Base-by-base conservation (phyloP, 2,113 vertebrate species). In the Ivindomyrus marchei region DNA sequence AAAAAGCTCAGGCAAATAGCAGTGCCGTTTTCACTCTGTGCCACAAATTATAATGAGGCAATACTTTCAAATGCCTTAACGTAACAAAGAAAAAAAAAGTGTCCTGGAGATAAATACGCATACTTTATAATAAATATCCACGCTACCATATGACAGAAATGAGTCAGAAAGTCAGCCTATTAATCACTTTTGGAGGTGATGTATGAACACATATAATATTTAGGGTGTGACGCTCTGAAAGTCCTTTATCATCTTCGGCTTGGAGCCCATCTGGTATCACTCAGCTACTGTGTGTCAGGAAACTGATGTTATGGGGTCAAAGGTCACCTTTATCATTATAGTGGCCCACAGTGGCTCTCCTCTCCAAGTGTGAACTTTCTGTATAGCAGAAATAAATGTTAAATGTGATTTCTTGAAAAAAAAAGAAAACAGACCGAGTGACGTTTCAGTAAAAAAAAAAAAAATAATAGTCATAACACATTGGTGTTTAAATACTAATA, bases 221-320 rank as follows among this genome's bases (percentile, higher is more conserved):
- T 4, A 49, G 36, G n/a, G 24, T 24, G n/a, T 19, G 49, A 89
- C 49, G 84, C 3, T 46, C 62, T 46, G 56, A 58, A 36, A 62
- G 80, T 47, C 39, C 89, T 92, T 74, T 91, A 91, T 92, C 90
- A 88, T 42, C 53, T 92, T 92, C 36, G 89, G 27, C 17, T 92
- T 91, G 91, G 84, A 53, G 74, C 93, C 90, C 95, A 96, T 95
- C 94, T 96, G 95, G 95, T 94, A 94, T 94, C 93, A 95, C 91
- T 94, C 93, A 90, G 89, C 92, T 93, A 93, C 93, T 92, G 93
- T 93, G 92, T 90, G 93, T 92, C 93, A 93, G 90, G 92, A 93
- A 94, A 92, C 90, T 87, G 83, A 90, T 87, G 91, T 85, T 89
- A 88, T 89, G 42, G 86, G 93, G 95, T 95, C 93, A 94, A 89